A percentile compares a stretch with the other conserved stretches of the same genome.
Conservation (phyloP, 2,888 invertebrate genomes). For the Sthenelais limicola region DNA sequence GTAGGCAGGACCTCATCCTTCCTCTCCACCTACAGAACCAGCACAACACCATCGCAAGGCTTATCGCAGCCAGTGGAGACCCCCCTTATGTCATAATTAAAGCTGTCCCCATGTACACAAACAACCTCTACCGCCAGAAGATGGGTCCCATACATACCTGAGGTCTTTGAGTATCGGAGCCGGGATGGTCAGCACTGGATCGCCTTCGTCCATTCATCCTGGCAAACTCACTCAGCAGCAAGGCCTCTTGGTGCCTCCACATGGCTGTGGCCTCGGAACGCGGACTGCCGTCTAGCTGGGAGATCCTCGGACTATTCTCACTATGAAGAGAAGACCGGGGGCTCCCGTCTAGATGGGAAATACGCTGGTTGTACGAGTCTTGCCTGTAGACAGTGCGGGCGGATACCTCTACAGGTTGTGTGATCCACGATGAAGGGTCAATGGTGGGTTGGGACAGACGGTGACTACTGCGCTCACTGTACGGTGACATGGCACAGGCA, state of each 20-base stretch:
- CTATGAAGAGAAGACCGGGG: background rate
- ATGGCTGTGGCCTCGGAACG: slow-evolving; percentile 24
- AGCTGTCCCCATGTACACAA: too few species aligned
- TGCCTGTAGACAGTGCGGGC: too few species aligned
- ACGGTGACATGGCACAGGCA: background rate
- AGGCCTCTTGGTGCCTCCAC: slow-evolving; percentile 27
- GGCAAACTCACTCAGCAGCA: slow-evolving; percentile 9
- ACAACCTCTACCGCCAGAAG: too few species aligned
- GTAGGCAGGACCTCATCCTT: too few species aligned
- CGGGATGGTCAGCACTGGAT: slow-evolving; percentile 14
- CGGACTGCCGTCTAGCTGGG: slow-evolving; percentile 14
- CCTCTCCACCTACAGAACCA: too few species aligned
- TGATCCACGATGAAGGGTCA: background rate
- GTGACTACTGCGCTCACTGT: background rate
- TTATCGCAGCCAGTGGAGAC: too few species aligned
- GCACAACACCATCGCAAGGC: too few species aligned
- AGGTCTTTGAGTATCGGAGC: too few species aligned
- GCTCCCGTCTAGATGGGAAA: background rate
- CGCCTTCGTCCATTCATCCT: background rate
- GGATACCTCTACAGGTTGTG: background rate
- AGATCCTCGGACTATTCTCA: background rate
- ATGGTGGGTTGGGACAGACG: slow-evolving; percentile 2
- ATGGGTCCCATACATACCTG: too few species aligned
- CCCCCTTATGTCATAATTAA: too few species aligned
- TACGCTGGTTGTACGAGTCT: slow-evolving; percentile 4